phyloP scores from a whole-genome alignment of 2,113 vertebrate species.

The Nipponia nippon region DNA sequence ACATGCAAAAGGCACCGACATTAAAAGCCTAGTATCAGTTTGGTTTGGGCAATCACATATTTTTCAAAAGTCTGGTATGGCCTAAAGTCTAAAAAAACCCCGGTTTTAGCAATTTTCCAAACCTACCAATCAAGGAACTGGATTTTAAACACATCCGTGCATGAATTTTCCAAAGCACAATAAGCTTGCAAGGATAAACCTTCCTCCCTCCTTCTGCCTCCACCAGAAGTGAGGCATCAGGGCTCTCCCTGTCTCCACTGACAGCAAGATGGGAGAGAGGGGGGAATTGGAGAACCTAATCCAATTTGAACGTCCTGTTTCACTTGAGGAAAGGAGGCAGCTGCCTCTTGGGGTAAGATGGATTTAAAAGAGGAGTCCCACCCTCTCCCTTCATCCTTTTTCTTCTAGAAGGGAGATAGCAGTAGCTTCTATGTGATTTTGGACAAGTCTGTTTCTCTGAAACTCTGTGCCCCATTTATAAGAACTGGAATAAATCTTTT shows the following conservation, averaged over 20 bases:
- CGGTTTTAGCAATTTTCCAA: background rate
- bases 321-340: background rate
- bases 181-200: background rate
- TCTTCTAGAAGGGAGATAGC: too few species aligned
- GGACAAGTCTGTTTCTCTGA: background rate
- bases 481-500: background rate
- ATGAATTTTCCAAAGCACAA: background rate
- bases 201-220: background rate
- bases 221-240: fast-evolving
- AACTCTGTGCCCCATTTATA: background rate
- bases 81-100: background rate
- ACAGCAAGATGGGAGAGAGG: background rate
- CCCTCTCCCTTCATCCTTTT: too few species aligned
- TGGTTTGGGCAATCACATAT: background rate
- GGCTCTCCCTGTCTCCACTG: background rate
- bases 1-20: background rate
- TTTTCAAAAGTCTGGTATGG: background rate
- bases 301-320: background rate
- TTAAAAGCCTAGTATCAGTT: background rate
- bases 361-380: too few species aligned
- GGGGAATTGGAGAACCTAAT: background rate
- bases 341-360: background rate
- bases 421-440: background rate
- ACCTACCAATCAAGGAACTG: background rate
- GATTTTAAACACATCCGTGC: background rate